Conservation (phyloP, 2,113 vertebrate species). For the Dicentrarchus labrax region DNA sequence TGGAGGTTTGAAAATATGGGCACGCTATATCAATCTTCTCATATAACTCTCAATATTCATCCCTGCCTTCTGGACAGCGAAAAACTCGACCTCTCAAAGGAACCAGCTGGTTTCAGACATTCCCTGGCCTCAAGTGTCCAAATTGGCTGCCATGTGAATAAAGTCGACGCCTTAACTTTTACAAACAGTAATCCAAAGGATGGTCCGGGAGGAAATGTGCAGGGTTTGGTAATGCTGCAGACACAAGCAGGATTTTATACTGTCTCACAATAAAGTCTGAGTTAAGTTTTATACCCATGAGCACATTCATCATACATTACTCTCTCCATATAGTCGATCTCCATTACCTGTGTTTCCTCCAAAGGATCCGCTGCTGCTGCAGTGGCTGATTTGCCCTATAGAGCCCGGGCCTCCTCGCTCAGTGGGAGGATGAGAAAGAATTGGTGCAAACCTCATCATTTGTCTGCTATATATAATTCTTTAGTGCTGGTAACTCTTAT, state of each 20-base stretch:
- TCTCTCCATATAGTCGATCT: constrained; percentile 26
- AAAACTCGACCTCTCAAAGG: neutral
- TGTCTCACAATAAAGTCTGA: constrained; percentile 20
- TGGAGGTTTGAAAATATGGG: no score
- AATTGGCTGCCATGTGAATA: neutral
- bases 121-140: neutral
- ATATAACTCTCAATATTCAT: no score
- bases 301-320: constrained; percentile 49
- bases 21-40: no score
- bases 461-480: constrained; percentile 71
- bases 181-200: neutral
- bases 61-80: neutral
- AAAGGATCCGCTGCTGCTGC: constrained; percentile 38
- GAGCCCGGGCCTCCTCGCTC: constrained; percentile 43
- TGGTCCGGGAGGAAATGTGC: neutral
- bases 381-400: constrained; percentile 54
- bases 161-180: neutral
- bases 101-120: neutral
- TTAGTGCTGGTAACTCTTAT: constrained; percentile 46
- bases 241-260: neutral
- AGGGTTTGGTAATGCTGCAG: neutral
- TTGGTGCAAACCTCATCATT: constrained; percentile 58
- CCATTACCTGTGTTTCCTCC: constrained; percentile 44
- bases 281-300: constrained; percentile 45
- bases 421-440: constrained; percentile 64